Evolutionary conservation across 2,888 invertebrate genomes (phyloP).

Genomic region (Crematogaster levior): DNA sequence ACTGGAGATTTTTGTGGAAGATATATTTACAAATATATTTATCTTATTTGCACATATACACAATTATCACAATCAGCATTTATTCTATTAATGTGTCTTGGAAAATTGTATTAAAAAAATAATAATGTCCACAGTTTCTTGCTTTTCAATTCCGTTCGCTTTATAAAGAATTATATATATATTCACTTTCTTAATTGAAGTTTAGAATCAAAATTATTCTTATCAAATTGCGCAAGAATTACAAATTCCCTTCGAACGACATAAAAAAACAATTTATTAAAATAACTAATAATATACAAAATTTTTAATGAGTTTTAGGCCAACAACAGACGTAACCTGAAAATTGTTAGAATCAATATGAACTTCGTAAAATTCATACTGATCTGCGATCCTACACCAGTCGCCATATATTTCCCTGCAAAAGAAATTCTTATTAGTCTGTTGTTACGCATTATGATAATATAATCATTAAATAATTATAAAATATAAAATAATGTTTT

Average conservation of each 20-base stretch:
- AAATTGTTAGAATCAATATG: slow-evolving; percentile 72
- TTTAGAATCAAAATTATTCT: neutral
- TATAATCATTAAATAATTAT: neutral
- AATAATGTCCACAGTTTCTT: neutral
- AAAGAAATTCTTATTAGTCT: slow-evolving; percentile 50
- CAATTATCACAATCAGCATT: slow-evolving; percentile 3
- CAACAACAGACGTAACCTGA: slow-evolving; percentile 69
- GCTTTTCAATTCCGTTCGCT: neutral
- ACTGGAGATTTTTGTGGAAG: neutral
- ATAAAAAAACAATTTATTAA: slow-evolving; percentile 82
- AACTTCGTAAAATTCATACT: slow-evolving; percentile 64
- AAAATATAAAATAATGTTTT: neutral
- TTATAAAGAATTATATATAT: neutral
- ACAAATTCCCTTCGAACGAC: slow-evolving; percentile 38
- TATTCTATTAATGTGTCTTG: neutral
- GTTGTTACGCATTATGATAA: neutral
- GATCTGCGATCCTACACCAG: slow-evolving; percentile 62
- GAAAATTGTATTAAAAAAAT: neutral
- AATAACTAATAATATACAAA: slow-evolving; percentile 74
- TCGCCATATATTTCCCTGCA: slow-evolving; percentile 83
- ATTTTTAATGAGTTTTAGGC: slow-evolving; percentile 68
- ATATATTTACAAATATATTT: slow-evolving; percentile 18
- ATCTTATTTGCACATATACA: neutral
- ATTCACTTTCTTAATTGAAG: neutral
- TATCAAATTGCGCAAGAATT: neutral